A percentile compares a stretch with the other conserved stretches of the same genome.
These are phyloP conservation scores for Cladopsammia gracilis DNA, from an alignment of 64 coral and sea anemone genomes.

Conservation along the genomic window DNA sequence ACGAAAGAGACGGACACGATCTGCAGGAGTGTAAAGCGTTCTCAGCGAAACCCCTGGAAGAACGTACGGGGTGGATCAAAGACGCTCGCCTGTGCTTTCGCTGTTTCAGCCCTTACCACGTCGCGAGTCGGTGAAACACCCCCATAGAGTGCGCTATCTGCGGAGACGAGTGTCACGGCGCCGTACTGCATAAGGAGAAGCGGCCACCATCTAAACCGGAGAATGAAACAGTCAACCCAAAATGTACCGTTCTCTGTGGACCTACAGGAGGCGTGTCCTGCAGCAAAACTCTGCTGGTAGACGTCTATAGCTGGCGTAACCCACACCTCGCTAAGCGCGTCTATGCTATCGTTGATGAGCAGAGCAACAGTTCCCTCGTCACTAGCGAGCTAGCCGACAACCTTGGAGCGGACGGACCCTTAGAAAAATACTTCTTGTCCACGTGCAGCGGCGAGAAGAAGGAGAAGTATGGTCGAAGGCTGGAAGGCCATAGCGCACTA, in stretches of 20 bases:
- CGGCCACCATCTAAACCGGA: not conserved
- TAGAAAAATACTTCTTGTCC: slow-evolving; percentile 53
- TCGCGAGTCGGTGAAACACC: slow-evolving; percentile 15
- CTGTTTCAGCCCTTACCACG: slow-evolving; percentile 38
- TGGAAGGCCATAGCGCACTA: slow-evolving; percentile 22
- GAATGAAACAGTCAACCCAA: slow-evolving; percentile 16
- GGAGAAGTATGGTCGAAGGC: slow-evolving; percentile 27
- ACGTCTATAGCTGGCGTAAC: slow-evolving; percentile 39
- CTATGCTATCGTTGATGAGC: slow-evolving; percentile 69
- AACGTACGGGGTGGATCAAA: not conserved
- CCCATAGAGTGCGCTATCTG: slow-evolving; percentile 46
- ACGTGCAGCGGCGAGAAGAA: slow-evolving; percentile 57
- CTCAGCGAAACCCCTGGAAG: slow-evolving; percentile 34
- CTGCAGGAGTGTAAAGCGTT: slow-evolving; percentile 65
- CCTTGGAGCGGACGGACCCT: slow-evolving; percentile 17
- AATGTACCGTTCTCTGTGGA: slow-evolving; percentile 37
- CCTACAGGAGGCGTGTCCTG: slow-evolving; percentile 49
- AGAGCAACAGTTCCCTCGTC: slow-evolving; percentile 65
- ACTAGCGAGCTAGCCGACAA: slow-evolving; percentile 30
- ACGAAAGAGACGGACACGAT: slow-evolving; percentile 62
- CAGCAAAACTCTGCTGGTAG: slow-evolving; percentile 50
- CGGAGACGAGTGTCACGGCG: slow-evolving; percentile 33
- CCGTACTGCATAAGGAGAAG: slow-evolving; percentile 68
- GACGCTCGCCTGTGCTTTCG: slow-evolving; percentile 63
- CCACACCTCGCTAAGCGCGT: slow-evolving; percentile 21